These are phyloP conservation scores for Limnephilus marmoratus DNA, from an alignment of 2,888 invertebrate species.

Conservation along the genomic window DNA sequence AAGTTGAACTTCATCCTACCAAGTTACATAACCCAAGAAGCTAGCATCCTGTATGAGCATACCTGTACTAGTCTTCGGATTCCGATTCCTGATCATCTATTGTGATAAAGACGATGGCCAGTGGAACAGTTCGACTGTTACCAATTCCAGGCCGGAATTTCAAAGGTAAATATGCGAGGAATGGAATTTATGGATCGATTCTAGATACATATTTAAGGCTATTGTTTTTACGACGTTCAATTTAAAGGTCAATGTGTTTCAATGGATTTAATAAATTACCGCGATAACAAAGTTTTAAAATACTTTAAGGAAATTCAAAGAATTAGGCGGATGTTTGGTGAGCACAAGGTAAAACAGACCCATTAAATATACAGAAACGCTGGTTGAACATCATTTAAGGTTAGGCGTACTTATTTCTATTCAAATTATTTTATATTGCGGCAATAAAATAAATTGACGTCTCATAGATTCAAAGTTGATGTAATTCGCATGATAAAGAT, in stretches of 20 bases:
- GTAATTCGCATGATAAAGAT: neutral
- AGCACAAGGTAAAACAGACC: neutral
- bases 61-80: slow-evolving; percentile 27
- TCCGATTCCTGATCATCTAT: slow-evolving; percentile 24
- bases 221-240: slow-evolving; percentile 45
- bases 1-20: neutral
- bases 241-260: slow-evolving; percentile 27
- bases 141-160: slow-evolving; percentile 42
- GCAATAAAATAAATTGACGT: neutral
- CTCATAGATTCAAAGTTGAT: neutral
- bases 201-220: slow-evolving; percentile 29
- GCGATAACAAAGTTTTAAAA: slow-evolving; percentile 4
- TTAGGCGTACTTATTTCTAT: neutral
- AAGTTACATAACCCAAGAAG: neutral
- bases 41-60: neutral
- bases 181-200: slow-evolving; percentile 34
- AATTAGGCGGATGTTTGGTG: neutral
- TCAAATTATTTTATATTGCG: neutral
- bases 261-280: slow-evolving; percentile 41
- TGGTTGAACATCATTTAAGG: neutral
- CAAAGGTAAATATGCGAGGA: slow-evolving; percentile 34
- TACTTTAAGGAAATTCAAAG: neutral
- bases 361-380: neutral
- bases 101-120: slow-evolving; percentile 29
- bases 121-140: slow-evolving; percentile 36